Percentiles rank a stretch among this genome's conserved stretches.
These are phyloP conservation scores for Dunckerocampus dactyliophorus DNA, from an alignment of 2,113 vertebrate species.

Conservation along the genomic window DNA sequence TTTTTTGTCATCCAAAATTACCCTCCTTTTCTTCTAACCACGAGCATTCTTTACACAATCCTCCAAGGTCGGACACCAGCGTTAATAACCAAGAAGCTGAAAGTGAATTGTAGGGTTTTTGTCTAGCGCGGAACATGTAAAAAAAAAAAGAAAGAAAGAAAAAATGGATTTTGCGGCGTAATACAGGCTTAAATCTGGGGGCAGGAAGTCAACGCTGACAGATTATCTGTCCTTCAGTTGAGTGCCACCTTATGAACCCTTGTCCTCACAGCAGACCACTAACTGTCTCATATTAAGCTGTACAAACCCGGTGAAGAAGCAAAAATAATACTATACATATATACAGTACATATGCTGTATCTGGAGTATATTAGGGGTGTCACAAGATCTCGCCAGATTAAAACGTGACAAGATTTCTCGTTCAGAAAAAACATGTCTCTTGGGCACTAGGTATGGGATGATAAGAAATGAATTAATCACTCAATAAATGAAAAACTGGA, in stretches of 20 bases:
- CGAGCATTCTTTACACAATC: slow-evolving; percentile 2
- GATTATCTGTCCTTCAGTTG: slow-evolving; percentile 32
- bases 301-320: no score
- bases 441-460: no score
- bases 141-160: neutral
- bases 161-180: neutral
- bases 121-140: neutral
- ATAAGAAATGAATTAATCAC: no score
- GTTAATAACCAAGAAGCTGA: neutral
- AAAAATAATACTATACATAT: no score
- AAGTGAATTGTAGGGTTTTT: neutral
- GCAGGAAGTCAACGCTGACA: slow-evolving; percentile 8
- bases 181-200: slow-evolving; percentile 16
- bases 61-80: neutral
- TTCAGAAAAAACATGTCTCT: no score
- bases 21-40: neutral
- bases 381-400: no score
- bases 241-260: slow-evolving; percentile 23
- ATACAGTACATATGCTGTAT: no score
- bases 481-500: no score
- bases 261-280: slow-evolving; percentile 5
- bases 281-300: slow-evolving; percentile 2
- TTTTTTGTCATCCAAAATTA: neutral
- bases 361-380: no score
- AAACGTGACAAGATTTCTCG: no score